Evolutionary conservation across 2,888 invertebrate genomes (phyloP), one percentile per base, ranked within the genome.

Genomic region (Molorchus minor): DNA sequence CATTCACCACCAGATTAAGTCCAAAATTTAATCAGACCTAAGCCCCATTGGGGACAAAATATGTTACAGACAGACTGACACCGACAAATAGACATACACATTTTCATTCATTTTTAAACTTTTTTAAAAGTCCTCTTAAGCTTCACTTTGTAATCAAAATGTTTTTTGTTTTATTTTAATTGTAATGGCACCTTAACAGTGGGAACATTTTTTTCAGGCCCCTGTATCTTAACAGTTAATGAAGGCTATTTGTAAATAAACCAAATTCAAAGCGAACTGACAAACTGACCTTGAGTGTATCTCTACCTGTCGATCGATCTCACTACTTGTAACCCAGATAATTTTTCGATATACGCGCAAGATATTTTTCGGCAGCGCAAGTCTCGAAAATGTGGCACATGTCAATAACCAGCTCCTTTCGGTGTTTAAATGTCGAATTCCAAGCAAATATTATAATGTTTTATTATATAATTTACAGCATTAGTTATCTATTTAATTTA

Each of bases 401-500:
- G 46, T 43, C 46, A 33, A 46, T 33, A 46, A 46, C 46, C 46
- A 33, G 46, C 33, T 19, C 10, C 25, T 44, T 30, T 35, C 15
- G 4, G 35, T 35, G 12, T 47, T 33, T 33, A 33, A 33, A 33
- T 20, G 15, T 30, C 33, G 30, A 45, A 45, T 49, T 25, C 49
- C 49, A 25, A 13, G 13, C 25, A 38, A 20, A 35, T 47, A n/a
- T n/a, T n/a, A 47, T 10, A 33, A 33, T 33, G 12, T 15, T 21
- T 49, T 40, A 16, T 49, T 49, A 49, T 40, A 38, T 49, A 49
- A 49, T 38, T 15, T 15, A 21, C 38, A 10, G 20, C 49, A 40
- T 25, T 8, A 8, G 3, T 16, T 47, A 47, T 33, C 20, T 43
- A 13, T 19, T 20, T 13, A 36, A 25, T 21, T 40, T 36, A 36